Evolutionary conservation across 2,888 invertebrate genomes (phyloP).

Genomic region (Pandemis corylana): DNA sequence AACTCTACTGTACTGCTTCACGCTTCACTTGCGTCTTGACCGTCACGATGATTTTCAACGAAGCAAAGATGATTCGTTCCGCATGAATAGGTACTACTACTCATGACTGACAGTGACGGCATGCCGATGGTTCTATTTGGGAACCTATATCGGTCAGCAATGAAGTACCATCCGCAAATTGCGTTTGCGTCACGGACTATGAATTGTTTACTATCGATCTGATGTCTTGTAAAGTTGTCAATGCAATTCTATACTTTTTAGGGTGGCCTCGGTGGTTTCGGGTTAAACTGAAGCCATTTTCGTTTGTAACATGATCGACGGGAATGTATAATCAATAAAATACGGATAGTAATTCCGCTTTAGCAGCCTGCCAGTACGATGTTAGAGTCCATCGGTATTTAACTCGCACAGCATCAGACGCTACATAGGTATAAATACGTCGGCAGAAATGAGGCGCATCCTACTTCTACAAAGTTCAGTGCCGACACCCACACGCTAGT

Average conservation of each 20-base stretch:
- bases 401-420: conserved; percentile 14
- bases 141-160: conserved; percentile 57
- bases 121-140: conserved; percentile 56
- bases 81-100: conserved; percentile 56
- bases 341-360: not conserved
- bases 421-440: conserved; percentile 39
- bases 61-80: conserved; percentile 60
- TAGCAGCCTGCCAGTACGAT: not conserved
- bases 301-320: conserved; percentile 15
- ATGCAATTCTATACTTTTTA: conserved; percentile 23
- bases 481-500: conserved; percentile 63
- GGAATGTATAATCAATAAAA: conserved; percentile 4
- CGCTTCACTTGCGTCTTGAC: conserved; percentile 53
- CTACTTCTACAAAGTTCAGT: conserved; percentile 76
- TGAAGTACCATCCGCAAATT: conserved; percentile 50
- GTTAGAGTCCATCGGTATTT: conserved; percentile 6
- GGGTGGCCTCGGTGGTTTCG: conserved; percentile 4
- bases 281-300: conserved; percentile 26
- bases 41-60: conserved; percentile 53
- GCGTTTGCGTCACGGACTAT: conserved; percentile 49
- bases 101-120: conserved; percentile 37
- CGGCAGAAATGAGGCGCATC: conserved; percentile 75
- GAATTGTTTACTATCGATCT: conserved; percentile 34
- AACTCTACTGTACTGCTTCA: conserved; percentile 45
- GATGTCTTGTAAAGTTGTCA: conserved; percentile 8